Evolutionary conservation across 2,888 invertebrate genomes (phyloP).

Genomic region (Quadriops clusia): DNA sequence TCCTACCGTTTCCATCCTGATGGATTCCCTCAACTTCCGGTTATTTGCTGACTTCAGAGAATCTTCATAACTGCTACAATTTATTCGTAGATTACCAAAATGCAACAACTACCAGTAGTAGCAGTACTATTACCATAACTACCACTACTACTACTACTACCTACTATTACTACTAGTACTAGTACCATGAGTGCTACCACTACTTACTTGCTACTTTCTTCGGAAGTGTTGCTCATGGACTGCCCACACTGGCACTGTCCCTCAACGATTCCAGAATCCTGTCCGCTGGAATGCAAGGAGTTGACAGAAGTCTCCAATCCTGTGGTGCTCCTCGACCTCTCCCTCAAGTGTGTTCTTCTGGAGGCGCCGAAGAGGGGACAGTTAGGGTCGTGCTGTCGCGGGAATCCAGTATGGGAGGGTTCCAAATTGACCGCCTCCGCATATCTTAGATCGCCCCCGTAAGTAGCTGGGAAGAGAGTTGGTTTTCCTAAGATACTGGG

Average conservation of each 20-base stretch:
- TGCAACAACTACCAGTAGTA: too few relatives aligned
- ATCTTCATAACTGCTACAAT: slow-evolving; percentile 73
- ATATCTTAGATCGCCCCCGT: slow-evolving; percentile 35
- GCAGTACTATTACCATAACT: too few relatives aligned
- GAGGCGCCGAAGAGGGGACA: slow-evolving; percentile 26
- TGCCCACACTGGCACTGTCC: slow-evolving; percentile 54
- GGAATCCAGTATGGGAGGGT: slow-evolving; percentile 20
- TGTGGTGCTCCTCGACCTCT: slow-evolving; percentile 24
- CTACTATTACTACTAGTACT: too few relatives aligned
- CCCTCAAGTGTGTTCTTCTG: slow-evolving; percentile 14
- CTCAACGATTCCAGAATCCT: slow-evolving; percentile 65
- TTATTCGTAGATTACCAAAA: too few relatives aligned
- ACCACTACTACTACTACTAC: too few relatives aligned
- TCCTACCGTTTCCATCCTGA: slow-evolving; percentile 14
- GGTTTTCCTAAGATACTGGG: slow-evolving; percentile 33
- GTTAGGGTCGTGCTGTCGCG: slow-evolving; percentile 25
- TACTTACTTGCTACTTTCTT: slow-evolving; percentile 58
- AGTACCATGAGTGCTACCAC: not conserved
- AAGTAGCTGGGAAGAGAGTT: slow-evolving; percentile 35
- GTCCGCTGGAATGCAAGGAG: slow-evolving; percentile 70
- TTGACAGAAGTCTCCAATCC: slow-evolving; percentile 62
- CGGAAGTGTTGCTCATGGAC: slow-evolving; percentile 53
- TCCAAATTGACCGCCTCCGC: slow-evolving; percentile 32
- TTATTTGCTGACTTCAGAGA: slow-evolving; percentile 58
- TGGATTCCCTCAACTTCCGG: slow-evolving; percentile 28